Percentiles rank a stretch among this genome's conserved stretches.
Conservation (phyloP, 2,797 vertebrate species). For the Eutrigla gurnardus region DNA sequence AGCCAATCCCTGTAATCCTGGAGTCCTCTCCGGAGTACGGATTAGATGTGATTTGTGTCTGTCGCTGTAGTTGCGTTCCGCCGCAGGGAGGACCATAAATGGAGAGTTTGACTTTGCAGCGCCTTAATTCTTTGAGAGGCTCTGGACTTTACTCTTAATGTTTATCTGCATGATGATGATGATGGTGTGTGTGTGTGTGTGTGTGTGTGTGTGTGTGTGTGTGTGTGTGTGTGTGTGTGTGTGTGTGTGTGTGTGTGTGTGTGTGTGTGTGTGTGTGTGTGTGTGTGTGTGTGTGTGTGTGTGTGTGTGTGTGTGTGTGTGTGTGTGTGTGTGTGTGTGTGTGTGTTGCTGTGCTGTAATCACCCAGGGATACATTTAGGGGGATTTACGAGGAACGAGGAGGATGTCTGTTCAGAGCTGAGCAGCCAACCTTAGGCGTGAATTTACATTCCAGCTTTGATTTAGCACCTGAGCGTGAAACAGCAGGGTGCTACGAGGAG, state of each 20-base stretch:
- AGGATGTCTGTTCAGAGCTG: slow-evolving; percentile 25
- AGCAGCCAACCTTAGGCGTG: slow-evolving; percentile 5
- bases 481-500: slow-evolving; percentile 4
- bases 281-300: slow-evolving; percentile 9
- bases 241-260: too few species aligned
- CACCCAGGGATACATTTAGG: background rate
- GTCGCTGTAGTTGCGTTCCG: slow-evolving; percentile 9
- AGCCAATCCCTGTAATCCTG: slow-evolving; percentile 42
- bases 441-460: slow-evolving; percentile 45
- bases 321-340: slow-evolving; percentile 24
- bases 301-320: too few species aligned
- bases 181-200: background rate
- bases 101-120: slow-evolving; percentile 24
- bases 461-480: slow-evolving; percentile 9
- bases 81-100: slow-evolving; percentile 50
- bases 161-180: slow-evolving; percentile 23
- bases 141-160: slow-evolving; percentile 31
- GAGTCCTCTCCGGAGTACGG: slow-evolving; percentile 37
- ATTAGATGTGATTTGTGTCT: slow-evolving; percentile 43
- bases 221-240: slow-evolving; percentile 24
- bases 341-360: slow-evolving; percentile 5
- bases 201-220: slow-evolving; percentile 1
- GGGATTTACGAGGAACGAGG: slow-evolving; percentile 26
- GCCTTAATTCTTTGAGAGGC: slow-evolving; percentile 28
- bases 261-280: slow-evolving; percentile 14